phyloP scores from a whole-genome alignment of 2,888 invertebrate species.

The Loripinus fragilis region DNA sequence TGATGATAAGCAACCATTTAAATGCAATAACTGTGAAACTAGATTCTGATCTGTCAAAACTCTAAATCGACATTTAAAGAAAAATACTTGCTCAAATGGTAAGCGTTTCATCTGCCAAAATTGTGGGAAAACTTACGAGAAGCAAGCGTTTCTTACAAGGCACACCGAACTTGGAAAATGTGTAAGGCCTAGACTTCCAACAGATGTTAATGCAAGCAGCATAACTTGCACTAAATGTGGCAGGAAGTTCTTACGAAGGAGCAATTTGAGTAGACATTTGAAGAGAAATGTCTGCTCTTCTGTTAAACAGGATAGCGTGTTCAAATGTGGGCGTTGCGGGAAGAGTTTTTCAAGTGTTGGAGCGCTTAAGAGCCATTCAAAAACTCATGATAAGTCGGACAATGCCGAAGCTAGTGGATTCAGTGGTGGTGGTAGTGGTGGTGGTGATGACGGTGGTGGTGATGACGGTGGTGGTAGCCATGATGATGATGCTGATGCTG shows the following conservation, averaged over 20 bases:
- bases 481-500: slow-evolving; percentile 34
- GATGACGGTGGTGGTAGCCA: slow-evolving; percentile 27
- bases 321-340: not conserved
- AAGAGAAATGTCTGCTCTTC: not conserved
- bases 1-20: not conserved
- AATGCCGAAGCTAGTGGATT: not conserved
- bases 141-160: not conserved
- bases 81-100: not conserved
- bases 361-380: not conserved
- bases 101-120: not conserved
- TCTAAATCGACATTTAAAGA: not conserved
- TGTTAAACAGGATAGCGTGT: not conserved
- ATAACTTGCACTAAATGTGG: not conserved
- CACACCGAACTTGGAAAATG: slow-evolving; percentile 4
- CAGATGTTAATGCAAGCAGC: not conserved
- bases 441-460: slow-evolving; percentile 24
- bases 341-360: not conserved
- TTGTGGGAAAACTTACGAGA: not conserved
- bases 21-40: not conserved
- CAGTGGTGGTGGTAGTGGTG: slow-evolving; percentile 12
- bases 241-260: not conserved
- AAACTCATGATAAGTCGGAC: not conserved
- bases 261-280: slow-evolving; percentile 21
- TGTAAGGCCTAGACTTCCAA: not conserved
- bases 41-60: not conserved